Conservation (phyloP, 1,140 invertebrate genomes). For the Tetramorium simillimum region DNA sequence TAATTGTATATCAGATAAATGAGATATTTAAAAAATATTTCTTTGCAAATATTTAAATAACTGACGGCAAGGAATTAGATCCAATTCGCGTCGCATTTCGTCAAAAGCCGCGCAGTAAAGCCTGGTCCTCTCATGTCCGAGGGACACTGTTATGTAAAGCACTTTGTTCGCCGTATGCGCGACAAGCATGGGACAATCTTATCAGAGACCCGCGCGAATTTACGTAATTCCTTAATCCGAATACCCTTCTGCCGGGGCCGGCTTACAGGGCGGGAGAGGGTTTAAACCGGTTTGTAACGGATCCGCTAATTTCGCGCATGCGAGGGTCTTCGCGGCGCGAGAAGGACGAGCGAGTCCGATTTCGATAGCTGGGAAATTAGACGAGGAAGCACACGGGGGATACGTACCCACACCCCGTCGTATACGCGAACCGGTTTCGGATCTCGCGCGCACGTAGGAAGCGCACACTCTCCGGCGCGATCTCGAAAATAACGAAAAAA, state of each 20-base stretch:
- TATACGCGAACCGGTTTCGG: conserved; percentile 48
- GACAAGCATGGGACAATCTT: not conserved
- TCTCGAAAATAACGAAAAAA: conserved; percentile 42
- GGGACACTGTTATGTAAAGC: not conserved
- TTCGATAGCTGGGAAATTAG: conserved; percentile 50
- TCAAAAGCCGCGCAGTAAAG: not conserved
- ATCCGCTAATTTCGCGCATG: conserved; percentile 55
- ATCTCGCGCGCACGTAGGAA: conserved; percentile 28
- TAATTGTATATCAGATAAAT: too few relatives aligned
- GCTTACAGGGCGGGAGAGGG: not conserved
- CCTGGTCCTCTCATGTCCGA: not conserved
- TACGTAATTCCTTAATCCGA: conserved; percentile 37
- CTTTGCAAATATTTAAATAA: not conserved
- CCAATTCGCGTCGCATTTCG: not conserved
- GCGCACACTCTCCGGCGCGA: not conserved
- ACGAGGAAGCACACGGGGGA: conserved; percentile 29
- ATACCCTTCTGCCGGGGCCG: not conserved
- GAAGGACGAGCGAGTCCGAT: conserved; percentile 39
- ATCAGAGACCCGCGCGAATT: not conserved
- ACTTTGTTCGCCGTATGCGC: not conserved
- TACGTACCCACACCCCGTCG: not conserved
- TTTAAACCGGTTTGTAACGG: conserved; percentile 56
- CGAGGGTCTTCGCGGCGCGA: conserved; percentile 15
- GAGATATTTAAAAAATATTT: not conserved
- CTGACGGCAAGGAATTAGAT: too few relatives aligned